These are phyloP conservation scores for Epinephelus moara DNA, from an alignment of 2,113 vertebrate genomes.

Conservation along the genomic window DNA sequence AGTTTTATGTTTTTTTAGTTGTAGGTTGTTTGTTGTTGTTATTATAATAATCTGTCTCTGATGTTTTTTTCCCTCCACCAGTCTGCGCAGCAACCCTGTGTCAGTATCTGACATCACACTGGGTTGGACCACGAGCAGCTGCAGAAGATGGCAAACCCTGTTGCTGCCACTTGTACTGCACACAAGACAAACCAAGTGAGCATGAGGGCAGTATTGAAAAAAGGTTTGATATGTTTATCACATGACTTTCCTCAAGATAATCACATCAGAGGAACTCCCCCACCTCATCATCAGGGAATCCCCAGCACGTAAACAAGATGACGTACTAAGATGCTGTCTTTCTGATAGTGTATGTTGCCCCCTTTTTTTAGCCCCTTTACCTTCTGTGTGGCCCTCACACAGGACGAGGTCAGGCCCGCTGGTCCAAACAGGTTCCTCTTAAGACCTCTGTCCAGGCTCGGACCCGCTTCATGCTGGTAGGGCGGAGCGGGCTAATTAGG, in stretches of 20 bases:
- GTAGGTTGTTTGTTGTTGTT: neutral
- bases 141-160: slow-evolving; percentile 10
- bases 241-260: slow-evolving; percentile 39
- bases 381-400: slow-evolving; percentile 36
- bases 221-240: slow-evolving; percentile 38
- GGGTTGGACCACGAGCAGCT: slow-evolving; percentile 3
- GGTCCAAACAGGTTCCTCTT: slow-evolving; percentile 6
- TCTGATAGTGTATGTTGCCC: slow-evolving; percentile 56
- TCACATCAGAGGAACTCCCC: slow-evolving; percentile 46
- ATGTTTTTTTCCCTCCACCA: neutral
- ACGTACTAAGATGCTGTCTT: slow-evolving; percentile 65
- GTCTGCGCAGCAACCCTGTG: slow-evolving; percentile 5
- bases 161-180: neutral
- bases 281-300: slow-evolving; percentile 71
- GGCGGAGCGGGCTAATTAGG: slow-evolving; percentile 67
- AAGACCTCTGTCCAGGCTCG: neutral
- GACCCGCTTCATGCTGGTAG: slow-evolving; percentile 46
- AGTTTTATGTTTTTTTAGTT: neutral
- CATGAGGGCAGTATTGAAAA: slow-evolving; percentile 8
- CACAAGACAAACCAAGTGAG: slow-evolving; percentile 2
- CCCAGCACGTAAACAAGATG: slow-evolving; percentile 76
- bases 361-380: slow-evolving; percentile 32
- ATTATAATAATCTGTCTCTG: neutral
- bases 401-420: neutral
- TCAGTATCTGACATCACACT: slow-evolving; percentile 29